Conservation (phyloP, 2,888 invertebrate species). For the Pheosia gnoma region DNA sequence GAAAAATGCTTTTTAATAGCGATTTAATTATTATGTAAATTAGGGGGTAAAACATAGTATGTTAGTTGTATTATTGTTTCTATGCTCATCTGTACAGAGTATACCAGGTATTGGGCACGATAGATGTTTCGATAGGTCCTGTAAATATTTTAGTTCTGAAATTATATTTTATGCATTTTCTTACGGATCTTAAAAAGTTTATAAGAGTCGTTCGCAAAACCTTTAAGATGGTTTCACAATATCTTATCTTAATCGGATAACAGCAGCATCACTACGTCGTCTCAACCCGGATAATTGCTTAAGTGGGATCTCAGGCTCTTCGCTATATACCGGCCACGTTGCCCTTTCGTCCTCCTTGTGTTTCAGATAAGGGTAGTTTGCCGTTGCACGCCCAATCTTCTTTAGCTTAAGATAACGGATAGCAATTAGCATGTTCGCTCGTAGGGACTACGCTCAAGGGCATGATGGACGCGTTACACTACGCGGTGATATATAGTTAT, state of each 20-base stretch:
- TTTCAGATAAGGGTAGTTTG: slow-evolving; percentile 61
- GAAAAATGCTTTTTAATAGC: too few relatives aligned
- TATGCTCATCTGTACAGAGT: too few relatives aligned
- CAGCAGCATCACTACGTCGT: slow-evolving; percentile 31
- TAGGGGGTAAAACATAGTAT: too few relatives aligned
- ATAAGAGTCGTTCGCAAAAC: neutral
- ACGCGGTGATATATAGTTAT: neutral
- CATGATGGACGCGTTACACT: neutral
- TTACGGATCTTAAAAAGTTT: too few relatives aligned
- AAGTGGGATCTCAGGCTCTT: slow-evolving; percentile 53
- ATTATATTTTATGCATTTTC: too few relatives aligned
- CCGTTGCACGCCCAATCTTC: slow-evolving; percentile 59
- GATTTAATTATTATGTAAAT: too few relatives aligned
- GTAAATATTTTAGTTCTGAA: too few relatives aligned
- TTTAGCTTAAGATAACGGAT: slow-evolving; percentile 65
- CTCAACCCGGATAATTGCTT: slow-evolving; percentile 54
- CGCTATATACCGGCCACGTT: slow-evolving; percentile 24
- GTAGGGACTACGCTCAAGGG: slow-evolving; percentile 1
- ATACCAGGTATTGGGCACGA: too few relatives aligned
- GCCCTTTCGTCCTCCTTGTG: slow-evolving; percentile 47
- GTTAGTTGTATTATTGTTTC: too few relatives aligned
- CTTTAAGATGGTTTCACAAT: neutral
- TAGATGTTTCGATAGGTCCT: too few relatives aligned
- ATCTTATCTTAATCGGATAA: slow-evolving; percentile 13
- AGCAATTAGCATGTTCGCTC: slow-evolving; percentile 56